Evolutionary conservation across 2,888 invertebrate genomes (phyloP).

Genomic region (Andrena dorsata): DNA sequence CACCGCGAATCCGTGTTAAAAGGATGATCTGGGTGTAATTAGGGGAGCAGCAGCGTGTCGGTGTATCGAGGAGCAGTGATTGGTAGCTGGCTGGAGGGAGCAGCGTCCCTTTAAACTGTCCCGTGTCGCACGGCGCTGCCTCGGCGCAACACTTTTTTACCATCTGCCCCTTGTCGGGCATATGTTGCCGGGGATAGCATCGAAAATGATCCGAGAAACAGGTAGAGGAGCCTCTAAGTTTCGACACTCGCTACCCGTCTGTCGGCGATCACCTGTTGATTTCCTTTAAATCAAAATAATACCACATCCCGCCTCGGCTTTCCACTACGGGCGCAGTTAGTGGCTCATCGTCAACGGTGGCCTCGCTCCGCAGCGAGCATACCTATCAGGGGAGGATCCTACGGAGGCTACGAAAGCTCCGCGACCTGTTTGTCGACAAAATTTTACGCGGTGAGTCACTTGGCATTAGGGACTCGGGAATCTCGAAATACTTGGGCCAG

Average conservation of each 20-base stretch:
- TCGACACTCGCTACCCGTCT: slow-evolving; percentile 80
- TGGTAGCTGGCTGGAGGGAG: slow-evolving; percentile 14
- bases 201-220: slow-evolving; percentile 74
- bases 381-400: slow-evolving; percentile 30
- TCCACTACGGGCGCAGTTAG: slow-evolving; percentile 33
- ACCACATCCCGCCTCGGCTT: slow-evolving; percentile 66
- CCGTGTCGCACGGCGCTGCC: slow-evolving; percentile 61
- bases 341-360: not conserved
- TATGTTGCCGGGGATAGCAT: slow-evolving; percentile 76
- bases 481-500: no score
- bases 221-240: slow-evolving; percentile 63
- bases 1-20: not conserved
- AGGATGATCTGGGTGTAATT: slow-evolving; percentile 16
- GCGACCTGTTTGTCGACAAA: not conserved
- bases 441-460: not conserved
- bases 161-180: slow-evolving; percentile 80
- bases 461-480: not conserved
- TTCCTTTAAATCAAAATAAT: slow-evolving; percentile 79
- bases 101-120: slow-evolving; percentile 63
- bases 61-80: slow-evolving; percentile 31
- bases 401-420: not conserved
- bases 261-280: slow-evolving; percentile 81
- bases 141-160: slow-evolving; percentile 72
- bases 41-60: slow-evolving; percentile 8
- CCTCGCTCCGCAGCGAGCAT: slow-evolving; percentile 42